Evolutionary conservation across 2,888 invertebrate species (phyloP).

Genomic region (Pseudeuparius sepicola): DNA sequence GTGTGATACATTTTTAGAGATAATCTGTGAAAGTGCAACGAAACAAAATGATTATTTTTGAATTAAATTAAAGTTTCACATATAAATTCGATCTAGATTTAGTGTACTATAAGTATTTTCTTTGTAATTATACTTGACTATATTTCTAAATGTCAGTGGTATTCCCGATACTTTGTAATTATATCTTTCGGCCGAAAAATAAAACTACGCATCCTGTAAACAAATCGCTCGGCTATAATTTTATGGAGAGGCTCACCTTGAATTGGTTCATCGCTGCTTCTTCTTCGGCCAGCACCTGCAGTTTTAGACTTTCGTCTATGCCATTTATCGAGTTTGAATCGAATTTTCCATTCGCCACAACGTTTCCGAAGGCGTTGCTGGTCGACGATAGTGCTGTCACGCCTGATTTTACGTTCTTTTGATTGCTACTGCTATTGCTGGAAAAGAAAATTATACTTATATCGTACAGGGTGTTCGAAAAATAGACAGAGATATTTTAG

Average conservation of each 20-base stretch:
- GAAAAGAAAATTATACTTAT: slow-evolving; percentile 11
- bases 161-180: too few relatives aligned
- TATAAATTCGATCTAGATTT: too few relatives aligned
- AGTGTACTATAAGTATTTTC: too few relatives aligned
- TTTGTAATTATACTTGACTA: too few relatives aligned
- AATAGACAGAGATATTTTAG: too few relatives aligned
- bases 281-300: slow-evolving; percentile 88
- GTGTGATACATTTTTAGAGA: too few relatives aligned
- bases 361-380: slow-evolving; percentile 79
- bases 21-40: too few relatives aligned
- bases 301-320: slow-evolving; percentile 76
- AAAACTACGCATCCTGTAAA: not conserved
- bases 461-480: too few relatives aligned
- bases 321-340: slow-evolving; percentile 49
- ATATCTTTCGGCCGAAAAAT: too few relatives aligned
- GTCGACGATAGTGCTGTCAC: slow-evolving; percentile 82
- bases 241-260: slow-evolving; percentile 66
- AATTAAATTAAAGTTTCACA: too few relatives aligned
- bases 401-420: slow-evolving; percentile 82
- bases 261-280: slow-evolving; percentile 93
- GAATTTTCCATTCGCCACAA: slow-evolving; percentile 46
- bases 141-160: too few relatives aligned
- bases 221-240: not conserved
- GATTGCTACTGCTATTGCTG: slow-evolving; percentile 59
- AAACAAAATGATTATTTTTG: too few relatives aligned